Evolutionary conservation across 1,140 invertebrate species (phyloP), one percentile per base, ranked within the genome.

Genomic region (Bombyx mandarina): DNA sequence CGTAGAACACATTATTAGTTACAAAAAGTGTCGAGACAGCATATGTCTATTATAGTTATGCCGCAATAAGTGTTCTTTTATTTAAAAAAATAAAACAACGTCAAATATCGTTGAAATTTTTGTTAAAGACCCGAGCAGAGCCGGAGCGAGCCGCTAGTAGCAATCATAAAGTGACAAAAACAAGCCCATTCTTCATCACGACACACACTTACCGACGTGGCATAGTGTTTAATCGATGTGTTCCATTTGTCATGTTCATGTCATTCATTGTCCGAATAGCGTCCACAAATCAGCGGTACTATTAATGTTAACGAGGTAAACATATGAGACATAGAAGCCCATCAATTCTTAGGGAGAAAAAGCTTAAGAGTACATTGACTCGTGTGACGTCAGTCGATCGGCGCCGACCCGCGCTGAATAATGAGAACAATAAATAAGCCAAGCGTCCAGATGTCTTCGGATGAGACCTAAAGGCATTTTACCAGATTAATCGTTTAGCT

Each of bases 341-440:
- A 69, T 61, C 59, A 65, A 60, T 60, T 65, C 59, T 49, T 58
- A 64, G 44, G 45, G 22, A 57, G 58, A 66, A 68, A 66, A 63
- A 63, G 56, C 63, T 64, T 54, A 35, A 48, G 47, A 52, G 52
- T 61, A 55, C 59, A 57, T 55, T 63, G 60, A 58, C 54, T 63
- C 51, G 57, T 57, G 59, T 72, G 70, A 69, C 67, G 65, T 72
- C 70, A 69, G 50, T 43, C 12, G 51, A 44, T 18, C 51, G 63
- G 62, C 70, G 63, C 63, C 69, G 57, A 45, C 53, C 46, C 22
- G 43, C 56, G 43, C 48, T 64, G 63, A 75, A 61, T 72, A 75
- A 75, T 72, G 63, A 56, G 52, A 48, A 46, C 58, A 56, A 75
- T 75, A 75, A 72, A 75, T 75, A 68, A 69, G 59, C 60, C 55